A percentile compares a stretch with the other conserved stretches of the same genome.
phyloP scores from a whole-genome alignment of 2,797 vertebrate species.

The Hippoglossus hippoglossus region DNA sequence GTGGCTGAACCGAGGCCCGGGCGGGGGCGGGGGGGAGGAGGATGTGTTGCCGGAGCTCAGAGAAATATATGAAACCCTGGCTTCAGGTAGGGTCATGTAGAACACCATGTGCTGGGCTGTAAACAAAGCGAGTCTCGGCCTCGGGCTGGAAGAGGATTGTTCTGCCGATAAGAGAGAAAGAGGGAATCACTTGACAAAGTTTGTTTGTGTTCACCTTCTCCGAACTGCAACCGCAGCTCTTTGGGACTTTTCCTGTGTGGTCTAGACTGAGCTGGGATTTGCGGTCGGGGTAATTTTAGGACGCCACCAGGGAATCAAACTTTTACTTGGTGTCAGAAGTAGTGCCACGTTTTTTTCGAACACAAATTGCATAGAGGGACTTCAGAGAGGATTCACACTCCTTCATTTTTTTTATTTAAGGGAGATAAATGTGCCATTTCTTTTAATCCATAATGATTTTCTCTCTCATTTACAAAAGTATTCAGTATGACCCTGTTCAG shows the following conservation, averaged over 20 bases:
- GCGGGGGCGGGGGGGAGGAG: conserved; percentile 13
- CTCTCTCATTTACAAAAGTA: no score
- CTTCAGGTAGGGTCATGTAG: conserved; percentile 66
- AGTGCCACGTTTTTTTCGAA: not conserved
- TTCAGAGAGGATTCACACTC: not conserved
- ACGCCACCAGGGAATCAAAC: conserved; percentile 6
- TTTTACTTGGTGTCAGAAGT: not conserved
- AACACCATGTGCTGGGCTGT: conserved; percentile 51
- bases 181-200: conserved; percentile 57
- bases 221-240: conserved; percentile 52
- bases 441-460: no score
- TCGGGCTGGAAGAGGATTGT: conserved; percentile 56
- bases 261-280: conserved; percentile 61
- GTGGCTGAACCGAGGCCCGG: conserved; percentile 48
- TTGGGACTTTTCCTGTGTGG: conserved; percentile 59
- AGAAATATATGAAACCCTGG: conserved; percentile 60
- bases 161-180: conserved; percentile 35
- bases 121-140: conserved; percentile 67
- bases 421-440: no score
- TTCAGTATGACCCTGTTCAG: no score
- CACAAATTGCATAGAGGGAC: not conserved
- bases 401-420: not conserved
- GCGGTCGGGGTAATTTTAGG: conserved; percentile 49
- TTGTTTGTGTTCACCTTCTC: conserved; percentile 65
- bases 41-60: conserved; percentile 18